Base-by-base conservation (phyloP, 2,113 vertebrate genomes). In the Ailuropoda melanoleuca region DNA sequence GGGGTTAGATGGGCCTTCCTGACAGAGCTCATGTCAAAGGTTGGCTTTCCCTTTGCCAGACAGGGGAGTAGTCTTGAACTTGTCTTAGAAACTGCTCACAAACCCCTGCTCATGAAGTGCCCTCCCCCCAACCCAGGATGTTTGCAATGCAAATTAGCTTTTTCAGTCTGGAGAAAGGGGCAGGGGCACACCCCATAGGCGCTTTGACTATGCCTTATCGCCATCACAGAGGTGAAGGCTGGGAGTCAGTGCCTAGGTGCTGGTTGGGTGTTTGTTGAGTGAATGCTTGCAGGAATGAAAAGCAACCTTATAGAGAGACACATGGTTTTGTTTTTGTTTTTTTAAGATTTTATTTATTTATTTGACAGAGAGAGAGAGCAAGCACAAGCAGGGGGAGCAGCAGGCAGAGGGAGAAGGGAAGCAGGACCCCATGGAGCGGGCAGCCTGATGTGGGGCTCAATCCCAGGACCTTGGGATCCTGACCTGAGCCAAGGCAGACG, bases 121-220 rank as follows among this genome's bases (percentile, higher is more conserved):
- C 75, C 55, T 56, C 53, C 43, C 31, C 74, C 12, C 26, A 6
- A 58, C 39, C 46, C 4, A 5, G 77, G 74, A 39, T 66, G 82
- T 93, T 93, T 93, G 90, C 90, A 77, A 88, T n/a, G 90, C 75
- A 95, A 96, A 95, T 77, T 2, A 14, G 10, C 24, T 48, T 94
- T 48, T 29, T 74, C 68, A 19, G 21, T 83, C 43, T 10, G 43
- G 7, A 34, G 46, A 43, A 62, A 58, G 48, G 37, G 5, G 39
- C 10, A 50, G 12, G n/a, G 64, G 46, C 34, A 29, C 64, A 46
- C 37, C 55, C 46, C 21, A 0, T 0, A 10, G 14, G 1, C 46
- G 53, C 48, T 92, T 86, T 89, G 88, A 62, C 94, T 89, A 4
- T 39, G 34, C 17, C 2, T 46, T 34, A 2, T 3, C 26, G 23